These are phyloP conservation scores for Crocuta crocuta DNA, from an alignment of 2,113 vertebrate genomes.

Conservation along the genomic window DNA sequence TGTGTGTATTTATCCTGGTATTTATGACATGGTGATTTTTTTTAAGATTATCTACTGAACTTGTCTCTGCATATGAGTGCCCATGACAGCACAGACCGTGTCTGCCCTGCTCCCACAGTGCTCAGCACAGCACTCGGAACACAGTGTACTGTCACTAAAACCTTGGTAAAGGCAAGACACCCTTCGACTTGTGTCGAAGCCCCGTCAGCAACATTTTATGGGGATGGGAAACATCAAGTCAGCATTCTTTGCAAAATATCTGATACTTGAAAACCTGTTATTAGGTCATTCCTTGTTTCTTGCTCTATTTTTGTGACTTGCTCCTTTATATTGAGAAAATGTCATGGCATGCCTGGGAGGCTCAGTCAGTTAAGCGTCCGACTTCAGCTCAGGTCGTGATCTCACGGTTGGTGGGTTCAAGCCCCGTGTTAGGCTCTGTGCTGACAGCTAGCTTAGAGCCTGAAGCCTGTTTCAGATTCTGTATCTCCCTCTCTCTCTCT, in stretches of 20 bases:
- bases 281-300: not conserved
- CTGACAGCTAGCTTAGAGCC: too few relatives aligned
- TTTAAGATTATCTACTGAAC: not conserved
- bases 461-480: too few relatives aligned
- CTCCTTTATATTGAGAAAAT: not conserved
- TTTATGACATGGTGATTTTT: not conserved
- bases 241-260: not conserved
- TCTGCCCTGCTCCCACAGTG: not conserved
- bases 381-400: too few relatives aligned
- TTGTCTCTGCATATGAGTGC: too few relatives aligned
- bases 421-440: too few relatives aligned
- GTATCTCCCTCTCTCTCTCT: too few relatives aligned
- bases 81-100: not conserved
- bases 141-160: too few relatives aligned
- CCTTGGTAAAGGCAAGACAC: not conserved
- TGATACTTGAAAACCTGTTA: not conserved
- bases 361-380: too few relatives aligned
- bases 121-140: not conserved
- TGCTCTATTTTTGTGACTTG: slow-evolving; percentile 9
- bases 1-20: not conserved
- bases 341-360: not conserved
- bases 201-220: not conserved
- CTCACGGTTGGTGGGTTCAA: too few relatives aligned
- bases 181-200: not conserved
- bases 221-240: not conserved